These are phyloP conservation scores for Rhodinocichla rosea DNA, from an alignment of 2,113 vertebrate genomes.

Conservation along the genomic window DNA sequence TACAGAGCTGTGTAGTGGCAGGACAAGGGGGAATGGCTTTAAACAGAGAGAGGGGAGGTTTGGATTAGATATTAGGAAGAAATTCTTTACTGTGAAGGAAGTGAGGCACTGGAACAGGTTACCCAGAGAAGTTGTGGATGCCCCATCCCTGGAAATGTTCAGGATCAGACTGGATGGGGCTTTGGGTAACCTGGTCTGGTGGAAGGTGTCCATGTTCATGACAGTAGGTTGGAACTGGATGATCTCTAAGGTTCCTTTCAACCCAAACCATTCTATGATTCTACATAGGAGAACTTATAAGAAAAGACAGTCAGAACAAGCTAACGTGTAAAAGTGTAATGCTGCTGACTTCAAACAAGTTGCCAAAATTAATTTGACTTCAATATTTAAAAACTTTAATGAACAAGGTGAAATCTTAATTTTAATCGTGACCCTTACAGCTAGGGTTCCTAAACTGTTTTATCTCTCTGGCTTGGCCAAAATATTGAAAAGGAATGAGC, in stretches of 20 bases:
- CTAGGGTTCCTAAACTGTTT: not conserved
- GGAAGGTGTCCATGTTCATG: accelerated
- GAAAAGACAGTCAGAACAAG: not conserved
- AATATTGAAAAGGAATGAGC: not conserved
- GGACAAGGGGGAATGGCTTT: not conserved
- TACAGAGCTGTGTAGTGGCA: not conserved
- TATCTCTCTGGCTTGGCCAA: not conserved
- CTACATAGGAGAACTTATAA: accelerated
- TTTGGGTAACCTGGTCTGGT: not conserved
- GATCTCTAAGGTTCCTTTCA: not conserved
- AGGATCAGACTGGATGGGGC: not conserved
- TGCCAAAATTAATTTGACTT: not conserved
- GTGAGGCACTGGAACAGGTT: not conserved
- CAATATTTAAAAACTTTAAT: not conserved
- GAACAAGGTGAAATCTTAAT: not conserved
- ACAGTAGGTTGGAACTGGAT: not conserved
- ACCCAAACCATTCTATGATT: not conserved
- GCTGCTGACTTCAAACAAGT: not conserved
- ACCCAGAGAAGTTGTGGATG: not conserved
- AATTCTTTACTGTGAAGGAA: not conserved
- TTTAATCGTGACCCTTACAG: not conserved
- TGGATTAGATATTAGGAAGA: not conserved
- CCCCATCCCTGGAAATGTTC: not conserved
- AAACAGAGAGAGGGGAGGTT: not conserved
- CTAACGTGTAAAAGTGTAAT: accelerated